phyloP scores from a whole-genome alignment of 2,797 vertebrate genomes.

The Propithecus perrieri region DNA sequence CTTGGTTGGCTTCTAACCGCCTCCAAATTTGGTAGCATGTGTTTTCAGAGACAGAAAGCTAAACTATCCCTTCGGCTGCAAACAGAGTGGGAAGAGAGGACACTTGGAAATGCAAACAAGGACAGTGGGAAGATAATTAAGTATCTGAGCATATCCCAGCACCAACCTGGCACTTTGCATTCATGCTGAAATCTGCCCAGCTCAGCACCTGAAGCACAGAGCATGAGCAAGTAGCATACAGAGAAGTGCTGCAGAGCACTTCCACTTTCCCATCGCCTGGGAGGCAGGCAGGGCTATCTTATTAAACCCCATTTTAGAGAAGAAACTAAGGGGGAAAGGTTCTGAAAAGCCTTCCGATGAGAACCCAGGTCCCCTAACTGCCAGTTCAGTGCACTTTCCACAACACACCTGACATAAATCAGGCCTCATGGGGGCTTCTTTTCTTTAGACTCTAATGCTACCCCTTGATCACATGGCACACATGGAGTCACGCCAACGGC shows the following conservation, averaged over 20 bases:
- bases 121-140: not conserved
- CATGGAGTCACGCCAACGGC: not conserved
- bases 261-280: not conserved
- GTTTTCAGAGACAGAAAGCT: slow-evolving; percentile 42
- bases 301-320: slow-evolving; percentile 1
- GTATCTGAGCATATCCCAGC: not conserved
- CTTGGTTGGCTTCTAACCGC: not conserved
- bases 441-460: not conserved
- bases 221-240: not conserved
- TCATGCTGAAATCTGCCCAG: not conserved
- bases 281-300: not conserved
- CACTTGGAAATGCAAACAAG: slow-evolving; percentile 5
- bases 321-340: not conserved
- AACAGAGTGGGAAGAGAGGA: not conserved
- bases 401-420: not conserved
- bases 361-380: not conserved
- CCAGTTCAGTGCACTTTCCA: not conserved
- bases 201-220: not conserved
- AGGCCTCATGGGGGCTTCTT: not conserved
- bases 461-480: not conserved
- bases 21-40: slow-evolving; percentile 7
- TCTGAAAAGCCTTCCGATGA: slow-evolving; percentile 24
- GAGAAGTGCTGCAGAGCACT: not conserved
- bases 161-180: not conserved
- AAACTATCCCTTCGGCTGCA: not conserved